Conservation (phyloP, 2,113 vertebrate genomes). For the Ictalurus punctatus region DNA sequence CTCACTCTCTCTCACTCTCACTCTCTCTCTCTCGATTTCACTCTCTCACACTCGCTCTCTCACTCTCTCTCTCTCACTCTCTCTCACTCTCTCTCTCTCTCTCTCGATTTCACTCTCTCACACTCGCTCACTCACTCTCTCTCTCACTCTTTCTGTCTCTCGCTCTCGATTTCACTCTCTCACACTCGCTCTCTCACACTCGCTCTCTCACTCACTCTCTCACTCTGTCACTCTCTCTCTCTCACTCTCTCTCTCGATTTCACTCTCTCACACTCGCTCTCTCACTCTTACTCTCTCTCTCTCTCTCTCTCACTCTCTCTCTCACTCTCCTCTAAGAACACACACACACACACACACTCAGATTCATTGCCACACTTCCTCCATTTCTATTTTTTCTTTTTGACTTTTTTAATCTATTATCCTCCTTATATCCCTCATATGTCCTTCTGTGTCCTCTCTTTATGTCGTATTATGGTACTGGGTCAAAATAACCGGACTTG, state of each 20-base stretch:
- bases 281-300: too few relatives aligned
- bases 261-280: too few relatives aligned
- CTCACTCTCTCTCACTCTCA: too few relatives aligned
- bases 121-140: background rate
- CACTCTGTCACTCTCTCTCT: background rate
- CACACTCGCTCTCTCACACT: background rate
- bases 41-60: too few relatives aligned
- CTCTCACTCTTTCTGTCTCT: background rate
- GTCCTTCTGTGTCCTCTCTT: background rate
- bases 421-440: background rate
- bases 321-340: background rate
- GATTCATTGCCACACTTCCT: background rate
- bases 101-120: too few relatives aligned
- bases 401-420: background rate
- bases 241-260: too few relatives aligned
- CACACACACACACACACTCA: constrained; percentile 17
- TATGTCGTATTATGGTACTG: background rate
- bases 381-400: background rate
- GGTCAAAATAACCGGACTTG: background rate
- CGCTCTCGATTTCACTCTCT: too few relatives aligned
- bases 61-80: background rate
- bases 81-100: background rate
- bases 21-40: background rate
- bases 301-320: too few relatives aligned
- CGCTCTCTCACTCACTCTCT: too few relatives aligned